phyloP scores from a whole-genome alignment of 2,888 invertebrate genomes.

The Chrysolina americana region DNA sequence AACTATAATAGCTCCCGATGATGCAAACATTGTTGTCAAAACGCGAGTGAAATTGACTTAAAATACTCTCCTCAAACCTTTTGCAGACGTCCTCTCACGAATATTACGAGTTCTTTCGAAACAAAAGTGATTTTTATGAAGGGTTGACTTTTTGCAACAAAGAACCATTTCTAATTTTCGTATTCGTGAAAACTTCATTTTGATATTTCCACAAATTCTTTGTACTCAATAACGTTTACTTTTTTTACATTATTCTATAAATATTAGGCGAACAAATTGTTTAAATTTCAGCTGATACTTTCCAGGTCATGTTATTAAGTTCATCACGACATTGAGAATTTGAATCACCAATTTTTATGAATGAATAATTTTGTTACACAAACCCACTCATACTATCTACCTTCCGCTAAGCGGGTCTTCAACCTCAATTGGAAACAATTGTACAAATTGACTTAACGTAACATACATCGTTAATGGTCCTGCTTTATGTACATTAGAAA shows the following conservation, averaged over 20 bases:
- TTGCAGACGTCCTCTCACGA: no score
- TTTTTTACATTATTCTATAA: not conserved
- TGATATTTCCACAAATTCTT: no score
- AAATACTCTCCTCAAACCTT: no score
- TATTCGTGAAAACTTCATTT: no score
- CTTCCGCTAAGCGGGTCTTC: slow-evolving; percentile 4
- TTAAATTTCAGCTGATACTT: not conserved
- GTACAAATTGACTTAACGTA: slow-evolving; percentile 42
- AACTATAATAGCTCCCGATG: no score
- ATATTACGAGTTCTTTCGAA: no score
- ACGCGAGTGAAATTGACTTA: no score
- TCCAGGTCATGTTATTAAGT: not conserved
- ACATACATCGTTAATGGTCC: not conserved
- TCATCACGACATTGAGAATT: slow-evolving; percentile 2
- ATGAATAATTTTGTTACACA: slow-evolving; percentile 28
- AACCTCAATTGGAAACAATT: slow-evolving; percentile 51
- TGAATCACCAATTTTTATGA: slow-evolving; percentile 31
- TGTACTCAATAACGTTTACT: no score
- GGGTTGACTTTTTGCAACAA: no score
- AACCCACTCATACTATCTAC: slow-evolving; percentile 18
- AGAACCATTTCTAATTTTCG: no score
- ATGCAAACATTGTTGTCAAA: no score
- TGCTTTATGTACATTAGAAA: slow-evolving; percentile 31
- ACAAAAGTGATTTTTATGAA: no score
- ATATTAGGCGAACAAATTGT: not conserved